Conservation (phyloP, 2,113 vertebrate species). For the Periophthalmodon schlosseri region DNA sequence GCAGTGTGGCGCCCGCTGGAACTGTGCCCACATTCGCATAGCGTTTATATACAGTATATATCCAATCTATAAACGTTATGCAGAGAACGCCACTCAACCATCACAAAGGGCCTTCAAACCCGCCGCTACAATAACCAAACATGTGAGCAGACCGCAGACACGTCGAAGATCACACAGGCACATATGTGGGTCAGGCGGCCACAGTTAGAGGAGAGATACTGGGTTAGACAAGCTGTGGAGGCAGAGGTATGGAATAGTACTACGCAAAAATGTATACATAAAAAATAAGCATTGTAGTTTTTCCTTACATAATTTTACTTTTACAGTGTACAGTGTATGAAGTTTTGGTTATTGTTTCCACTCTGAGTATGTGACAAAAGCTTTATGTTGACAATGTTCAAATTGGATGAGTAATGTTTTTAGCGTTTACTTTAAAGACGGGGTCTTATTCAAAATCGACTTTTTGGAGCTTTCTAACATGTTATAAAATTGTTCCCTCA, state of each 20-base stretch:
- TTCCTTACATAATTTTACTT: too few relatives aligned
- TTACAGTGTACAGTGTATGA: too few relatives aligned
- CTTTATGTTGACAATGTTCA: too few relatives aligned
- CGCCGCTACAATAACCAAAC: constrained; percentile 10
- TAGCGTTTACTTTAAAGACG: too few relatives aligned
- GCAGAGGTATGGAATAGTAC: background rate
- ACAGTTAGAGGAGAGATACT: background rate
- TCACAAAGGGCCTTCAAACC: constrained; percentile 49
- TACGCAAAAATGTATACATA: too few relatives aligned
- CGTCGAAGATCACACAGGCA: constrained; percentile 1
- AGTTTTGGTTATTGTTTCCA: too few relatives aligned
- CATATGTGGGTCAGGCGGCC: background rate
- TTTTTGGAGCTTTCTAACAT: too few relatives aligned
- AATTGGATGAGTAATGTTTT: too few relatives aligned
- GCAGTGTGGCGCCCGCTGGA: constrained; percentile 10
- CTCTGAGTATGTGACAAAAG: too few relatives aligned
- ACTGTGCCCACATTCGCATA: constrained; percentile 33
- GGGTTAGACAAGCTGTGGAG: background rate
- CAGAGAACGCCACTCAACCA: constrained; percentile 60
- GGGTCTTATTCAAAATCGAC: too few relatives aligned
- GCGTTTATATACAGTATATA: constrained; percentile 1
- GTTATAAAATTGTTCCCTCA: too few relatives aligned
- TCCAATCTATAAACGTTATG: constrained; percentile 9
- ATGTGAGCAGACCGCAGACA: background rate
- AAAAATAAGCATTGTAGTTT: too few relatives aligned